Base-by-base conservation (phyloP, 2,888 invertebrate species). In the Rhyacophila evoluta region DNA sequence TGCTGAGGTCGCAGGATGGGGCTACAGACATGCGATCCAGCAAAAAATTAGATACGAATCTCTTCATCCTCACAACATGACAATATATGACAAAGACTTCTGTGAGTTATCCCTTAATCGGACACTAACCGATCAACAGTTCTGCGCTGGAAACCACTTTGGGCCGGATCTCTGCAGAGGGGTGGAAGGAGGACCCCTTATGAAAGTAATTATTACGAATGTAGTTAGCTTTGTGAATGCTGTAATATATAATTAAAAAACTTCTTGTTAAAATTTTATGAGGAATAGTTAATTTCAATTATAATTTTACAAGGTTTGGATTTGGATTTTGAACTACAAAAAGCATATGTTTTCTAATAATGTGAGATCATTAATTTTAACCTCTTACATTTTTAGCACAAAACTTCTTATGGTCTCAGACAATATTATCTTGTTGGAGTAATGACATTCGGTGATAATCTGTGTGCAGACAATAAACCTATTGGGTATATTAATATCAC, bases 181-280 rank as follows among this genome's bases (percentile, higher is more conserved):
- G 0, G 92, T 93, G 83, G 91, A 91, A 0, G 93, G 93, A 6
- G 92, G 93, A 1, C 93, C 93, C 29, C 85, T 89, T 0, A 88
- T 88, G 87, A 89, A 88, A 87, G 89, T 81, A 37, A 39, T 29
- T 11, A 28, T 1, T 69, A n/a, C n/a, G n/a, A n/a, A n/a, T n/a
- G n/a, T n/a, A n/a, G n/a, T n/a, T n/a, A n/a, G n/a, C n/a, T n/a
- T n/a, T n/a, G n/a, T n/a, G n/a, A n/a, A n/a, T n/a, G n/a, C n/a
- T n/a, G n/a, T n/a, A n/a, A n/a, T n/a, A n/a, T 11, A n/a, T 28
- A 11, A 6, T 19, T 67, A 19, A 11, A 10, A 19, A 10, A n/a
- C 0, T 3, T 11, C 2, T 38, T 38, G n/a, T 5, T 39, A 5
- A 39, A 2, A 1, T 39, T 39, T 11, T 2, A 39, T 1, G 3